A percentile compares a stretch with the other conserved stretches of the same genome.
Evolutionary conservation across 2,888 invertebrate species (phyloP).

Genomic region (Bellardia bayeri): DNA sequence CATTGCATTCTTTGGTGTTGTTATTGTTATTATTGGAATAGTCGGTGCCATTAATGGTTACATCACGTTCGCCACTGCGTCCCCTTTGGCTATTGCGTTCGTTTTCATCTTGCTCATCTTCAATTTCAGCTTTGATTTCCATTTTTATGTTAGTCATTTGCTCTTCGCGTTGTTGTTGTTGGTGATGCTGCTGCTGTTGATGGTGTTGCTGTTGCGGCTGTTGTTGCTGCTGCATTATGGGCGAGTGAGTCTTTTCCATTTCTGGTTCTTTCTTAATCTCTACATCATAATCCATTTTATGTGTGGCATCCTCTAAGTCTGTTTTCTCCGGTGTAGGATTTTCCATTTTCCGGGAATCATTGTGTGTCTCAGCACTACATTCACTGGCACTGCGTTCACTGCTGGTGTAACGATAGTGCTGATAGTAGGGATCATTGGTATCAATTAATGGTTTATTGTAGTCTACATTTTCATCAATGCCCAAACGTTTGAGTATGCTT

Average conservation of each 20-base stretch:
- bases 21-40: slow-evolving; percentile 81
- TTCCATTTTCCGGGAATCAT: slow-evolving; percentile 91
- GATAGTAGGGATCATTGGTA: slow-evolving; percentile 92
- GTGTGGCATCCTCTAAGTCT: slow-evolving; percentile 64
- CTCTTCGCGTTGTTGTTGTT: slow-evolving; percentile 46
- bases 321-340: slow-evolving; percentile 91
- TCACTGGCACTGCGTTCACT: slow-evolving; percentile 94
- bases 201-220: slow-evolving; percentile 42
- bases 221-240: slow-evolving; percentile 56
- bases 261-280: slow-evolving; percentile 84
- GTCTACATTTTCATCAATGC: slow-evolving; percentile 97
- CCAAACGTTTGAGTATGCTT: slow-evolving; percentile 94
- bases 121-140: slow-evolving; percentile 80
- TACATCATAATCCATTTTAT: slow-evolving; percentile 85
- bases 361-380: slow-evolving; percentile 93
- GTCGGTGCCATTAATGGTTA: slow-evolving; percentile 74
- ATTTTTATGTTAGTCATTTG: slow-evolving; percentile 77
- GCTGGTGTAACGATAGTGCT: slow-evolving; percentile 87
- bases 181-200: slow-evolving; percentile 44
- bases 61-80: slow-evolving; percentile 69
- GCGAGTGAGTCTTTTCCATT: slow-evolving; percentile 76
- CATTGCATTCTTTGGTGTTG: slow-evolving; percentile 77
- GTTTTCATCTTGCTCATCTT: slow-evolving; percentile 83
- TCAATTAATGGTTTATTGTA: slow-evolving; percentile 96
- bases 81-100: slow-evolving; percentile 66